Base-by-base conservation (phyloP, 2,113 vertebrate species). In the Pica pica region DNA sequence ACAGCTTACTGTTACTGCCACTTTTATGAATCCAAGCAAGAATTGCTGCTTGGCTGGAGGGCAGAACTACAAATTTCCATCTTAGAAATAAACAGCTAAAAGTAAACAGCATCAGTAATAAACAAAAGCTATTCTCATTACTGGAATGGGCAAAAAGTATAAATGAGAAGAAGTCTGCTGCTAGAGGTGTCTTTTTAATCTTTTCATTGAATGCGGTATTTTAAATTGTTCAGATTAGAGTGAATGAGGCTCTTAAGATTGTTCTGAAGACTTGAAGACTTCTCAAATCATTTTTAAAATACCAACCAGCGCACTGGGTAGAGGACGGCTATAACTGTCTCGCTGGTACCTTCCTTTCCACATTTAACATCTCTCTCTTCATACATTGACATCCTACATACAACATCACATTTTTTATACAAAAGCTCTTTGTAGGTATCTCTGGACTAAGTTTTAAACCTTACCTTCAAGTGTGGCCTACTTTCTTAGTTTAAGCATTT, bases 261-360 rank as follows among this genome's bases (percentile, higher is more conserved):
- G 23, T 44, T 71, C 59, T 55, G 37, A 91, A 71, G 28, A 41
- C 20, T 20, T 56, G 20, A 89, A 82, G 7, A 5, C 41, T 89
- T 91, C 37, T 8, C n/a, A 91, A 44, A 75, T n/a, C 0, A 4
- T 78, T 91, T 84, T 41, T 53, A 42, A 85, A 84, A 60, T 73
- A 7, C 9, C 18, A 56, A 1, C 10, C 0, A 2, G 28, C 30
- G 10, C 13, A 35, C 17, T 74, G 53, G 3, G 7, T 30, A 70
- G 13, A 77, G 8, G 3, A 69, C 71, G 78, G 5, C 17, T 24
- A 3, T 28, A 89, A 47, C n/a, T 28, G 1, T 84, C 56, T 52
- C 84, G 37, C 18, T 42, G 12, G 7, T 55, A 44, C 71, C 27
- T 83, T 83, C 44, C 18, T 57, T 42, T 41, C 73, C 33, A 50